Percentiles rank a stretch among this genome's conserved stretches.
Evolutionary conservation across 1,140 invertebrate genomes (phyloP).

Genomic region (Drosophila micromelanica): DNA sequence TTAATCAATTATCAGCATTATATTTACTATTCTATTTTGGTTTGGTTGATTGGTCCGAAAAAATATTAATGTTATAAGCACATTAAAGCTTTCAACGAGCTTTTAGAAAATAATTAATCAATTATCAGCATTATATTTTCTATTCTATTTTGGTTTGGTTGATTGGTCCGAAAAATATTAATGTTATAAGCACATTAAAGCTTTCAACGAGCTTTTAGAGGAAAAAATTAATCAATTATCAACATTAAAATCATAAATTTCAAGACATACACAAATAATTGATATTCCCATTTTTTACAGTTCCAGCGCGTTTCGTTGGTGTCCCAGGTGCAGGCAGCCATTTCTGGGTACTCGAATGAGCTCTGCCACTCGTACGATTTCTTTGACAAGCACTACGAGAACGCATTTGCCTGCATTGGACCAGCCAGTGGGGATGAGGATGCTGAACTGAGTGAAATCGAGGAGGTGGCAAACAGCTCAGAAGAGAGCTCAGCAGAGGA

Average conservation of each 20-base stretch:
- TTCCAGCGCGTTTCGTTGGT: constrained; percentile 85
- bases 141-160: too few species aligned
- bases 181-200: too few species aligned
- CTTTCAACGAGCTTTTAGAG: not conserved
- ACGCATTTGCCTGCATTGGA: constrained; percentile 50
- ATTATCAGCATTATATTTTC: too few species aligned
- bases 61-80: too few species aligned
- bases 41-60: too few species aligned
- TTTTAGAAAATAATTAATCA: not conserved
- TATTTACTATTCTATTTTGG: too few species aligned
- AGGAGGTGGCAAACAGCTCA: not conserved
- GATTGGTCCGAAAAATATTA: too few species aligned
- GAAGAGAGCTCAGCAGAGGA: constrained; percentile 24
- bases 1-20: too few species aligned
- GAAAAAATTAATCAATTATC: too few species aligned
- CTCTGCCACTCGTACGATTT: constrained; percentile 86
- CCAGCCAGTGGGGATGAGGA: constrained; percentile 37
- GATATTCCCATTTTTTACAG: constrained; percentile 40
- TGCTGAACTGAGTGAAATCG: constrained; percentile 32
- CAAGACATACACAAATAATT: too few species aligned
- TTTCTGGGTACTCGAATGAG: constrained; percentile 87
- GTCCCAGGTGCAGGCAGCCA: constrained; percentile 86
- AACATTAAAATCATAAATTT: too few species aligned
- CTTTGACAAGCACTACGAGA: constrained; percentile 85
- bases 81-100: too few species aligned